Percentiles rank a stretch among this genome's conserved stretches.
Conservation (phyloP, 2,113 vertebrate genomes). For the Muntiacus reevesi region DNA sequence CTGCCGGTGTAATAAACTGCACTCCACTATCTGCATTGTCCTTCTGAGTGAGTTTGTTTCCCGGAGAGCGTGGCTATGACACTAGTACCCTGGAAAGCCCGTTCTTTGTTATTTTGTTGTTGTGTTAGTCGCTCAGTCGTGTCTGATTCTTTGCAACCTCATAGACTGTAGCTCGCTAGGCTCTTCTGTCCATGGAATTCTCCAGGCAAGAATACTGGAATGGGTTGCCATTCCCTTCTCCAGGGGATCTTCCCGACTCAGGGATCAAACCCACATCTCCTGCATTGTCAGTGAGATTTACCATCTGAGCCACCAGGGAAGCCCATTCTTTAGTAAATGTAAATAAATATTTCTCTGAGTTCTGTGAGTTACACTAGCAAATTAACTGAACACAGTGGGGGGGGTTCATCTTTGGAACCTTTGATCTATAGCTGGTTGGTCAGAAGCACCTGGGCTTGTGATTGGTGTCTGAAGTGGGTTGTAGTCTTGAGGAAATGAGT, state of each 20-base stretch:
- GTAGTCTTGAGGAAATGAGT: neutral
- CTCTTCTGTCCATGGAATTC: neutral
- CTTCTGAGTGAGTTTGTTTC: too few species aligned
- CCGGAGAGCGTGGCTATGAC: too few species aligned
- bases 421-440: neutral
- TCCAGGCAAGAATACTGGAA: neutral
- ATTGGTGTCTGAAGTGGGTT: neutral
- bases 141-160: neutral
- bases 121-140: neutral
- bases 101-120: neutral
- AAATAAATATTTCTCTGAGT: neutral
- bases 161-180: neutral
- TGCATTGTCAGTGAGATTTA: neutral
- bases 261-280: neutral
- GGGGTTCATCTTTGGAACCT: neutral
- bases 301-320: neutral
- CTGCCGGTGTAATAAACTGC: too few species aligned
- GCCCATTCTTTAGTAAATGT: neutral
- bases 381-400: neutral
- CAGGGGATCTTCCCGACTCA: neutral
- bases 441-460: neutral
- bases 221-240: neutral
- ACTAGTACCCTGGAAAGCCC: neutral
- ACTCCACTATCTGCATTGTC: too few species aligned
- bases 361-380: neutral